Conservation (phyloP, 2,888 invertebrate genomes). For the Agonum fuliginosum region DNA sequence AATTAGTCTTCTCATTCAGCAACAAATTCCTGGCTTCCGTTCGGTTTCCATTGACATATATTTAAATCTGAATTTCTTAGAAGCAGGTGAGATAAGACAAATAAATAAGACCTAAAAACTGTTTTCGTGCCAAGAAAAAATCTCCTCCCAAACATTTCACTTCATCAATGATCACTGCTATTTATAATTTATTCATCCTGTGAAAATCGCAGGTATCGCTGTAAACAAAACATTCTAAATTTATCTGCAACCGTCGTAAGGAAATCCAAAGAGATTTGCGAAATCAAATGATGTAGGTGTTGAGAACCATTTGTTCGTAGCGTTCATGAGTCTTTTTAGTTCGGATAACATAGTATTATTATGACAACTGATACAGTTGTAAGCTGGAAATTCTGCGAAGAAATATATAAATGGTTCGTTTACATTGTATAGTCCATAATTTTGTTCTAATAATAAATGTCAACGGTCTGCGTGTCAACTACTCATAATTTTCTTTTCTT, state of each 20-base stretch:
- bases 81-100: constrained; percentile 35
- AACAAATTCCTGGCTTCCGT: constrained; percentile 34
- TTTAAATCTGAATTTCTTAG: constrained; percentile 29
- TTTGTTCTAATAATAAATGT: constrained; percentile 39
- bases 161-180: constrained; percentile 40
- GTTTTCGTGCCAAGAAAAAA: constrained; percentile 25
- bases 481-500: not conserved
- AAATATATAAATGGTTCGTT: constrained; percentile 40
- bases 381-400: constrained; percentile 9
- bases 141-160: constrained; percentile 28
- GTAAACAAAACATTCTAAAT: constrained; percentile 36
- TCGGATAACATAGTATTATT: constrained; percentile 21
- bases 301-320: constrained; percentile 13
- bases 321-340: constrained; percentile 23
- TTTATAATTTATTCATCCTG: constrained; percentile 9
- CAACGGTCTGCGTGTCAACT: too few relatives aligned
- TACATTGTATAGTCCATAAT: constrained; percentile 24
- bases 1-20: constrained; percentile 39
- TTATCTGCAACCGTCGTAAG: not conserved
- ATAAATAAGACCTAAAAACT: constrained; percentile 31
- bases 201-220: constrained; percentile 30
- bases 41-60: constrained; percentile 26
- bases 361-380: constrained; percentile 35
- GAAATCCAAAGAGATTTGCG: not conserved
- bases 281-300: constrained; percentile 8